Evolutionary conservation across 2,113 vertebrate genomes (phyloP).

Genomic region (Heteronetta atricapilla): DNA sequence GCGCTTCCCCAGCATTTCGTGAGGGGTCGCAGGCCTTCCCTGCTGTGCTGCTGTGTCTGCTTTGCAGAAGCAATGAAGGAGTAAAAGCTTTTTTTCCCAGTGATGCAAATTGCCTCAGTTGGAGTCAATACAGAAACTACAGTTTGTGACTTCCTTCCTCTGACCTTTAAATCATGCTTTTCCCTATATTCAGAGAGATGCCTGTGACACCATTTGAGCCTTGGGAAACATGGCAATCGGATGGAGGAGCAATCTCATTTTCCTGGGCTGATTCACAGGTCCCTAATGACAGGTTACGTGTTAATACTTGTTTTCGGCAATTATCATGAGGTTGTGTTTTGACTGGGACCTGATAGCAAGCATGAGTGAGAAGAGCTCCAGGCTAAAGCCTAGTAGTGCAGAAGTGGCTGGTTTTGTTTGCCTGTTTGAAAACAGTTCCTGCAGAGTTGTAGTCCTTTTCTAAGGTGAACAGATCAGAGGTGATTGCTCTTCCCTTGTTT

Average conservation of each 20-base stretch:
- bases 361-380: neutral
- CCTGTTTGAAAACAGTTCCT: neutral
- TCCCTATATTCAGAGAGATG: neutral
- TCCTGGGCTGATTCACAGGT: neutral
- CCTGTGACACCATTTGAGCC: neutral
- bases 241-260: neutral
- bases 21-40: neutral
- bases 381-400: neutral
- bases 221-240: neutral
- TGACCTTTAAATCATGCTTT: neutral
- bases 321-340: neutral
- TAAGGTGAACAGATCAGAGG: neutral
- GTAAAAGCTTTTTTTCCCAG: neutral
- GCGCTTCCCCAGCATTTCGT: neutral
- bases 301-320: slow-evolving; percentile 28
- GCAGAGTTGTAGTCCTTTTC: neutral
- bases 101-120: neutral
- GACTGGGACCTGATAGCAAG: neutral
- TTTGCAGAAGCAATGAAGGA: neutral
- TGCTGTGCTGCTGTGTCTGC: neutral
- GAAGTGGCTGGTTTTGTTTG: neutral
- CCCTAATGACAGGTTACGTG: neutral
- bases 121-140: neutral
- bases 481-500: neutral
- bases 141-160: neutral